These are phyloP conservation scores for Nothobranchius furzeri DNA, from an alignment of 2,113 vertebrate species.

Conservation along the genomic window DNA sequence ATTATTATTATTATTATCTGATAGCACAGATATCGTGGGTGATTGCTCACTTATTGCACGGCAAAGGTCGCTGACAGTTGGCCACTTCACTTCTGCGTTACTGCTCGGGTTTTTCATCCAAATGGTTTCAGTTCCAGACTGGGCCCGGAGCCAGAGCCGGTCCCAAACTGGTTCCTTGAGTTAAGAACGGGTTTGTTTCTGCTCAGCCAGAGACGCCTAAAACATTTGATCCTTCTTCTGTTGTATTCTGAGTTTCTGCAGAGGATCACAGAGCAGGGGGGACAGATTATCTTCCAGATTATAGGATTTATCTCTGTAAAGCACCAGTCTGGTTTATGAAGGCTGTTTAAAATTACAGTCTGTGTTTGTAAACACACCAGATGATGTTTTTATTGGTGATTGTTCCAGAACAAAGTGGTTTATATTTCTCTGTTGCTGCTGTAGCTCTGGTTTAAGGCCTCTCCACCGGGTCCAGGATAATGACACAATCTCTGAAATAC, in stretches of 20 bases:
- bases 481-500: too few relatives aligned
- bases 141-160: too few relatives aligned
- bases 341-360: background rate
- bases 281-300: too few relatives aligned
- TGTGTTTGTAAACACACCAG: background rate
- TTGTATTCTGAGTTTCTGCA: background rate
- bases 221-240: background rate
- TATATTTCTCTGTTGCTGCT: too few relatives aligned
- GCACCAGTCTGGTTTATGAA: background rate
- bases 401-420: too few relatives aligned
- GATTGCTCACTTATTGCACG: background rate
- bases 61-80: background rate
- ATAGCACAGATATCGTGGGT: background rate
- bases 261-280: background rate
- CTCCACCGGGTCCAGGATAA: too few relatives aligned
- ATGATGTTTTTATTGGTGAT: too few relatives aligned
- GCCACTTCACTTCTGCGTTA: background rate
- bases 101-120: background rate
- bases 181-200: too few relatives aligned
- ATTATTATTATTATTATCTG: constrained; percentile 2
- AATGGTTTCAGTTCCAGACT: background rate
- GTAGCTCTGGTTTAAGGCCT: too few relatives aligned
- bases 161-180: background rate
- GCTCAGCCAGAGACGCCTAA: too few relatives aligned
- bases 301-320: background rate